Evolutionary conservation across 2,113 vertebrate species (phyloP).

Genomic region (Lamprotornis superbus): DNA sequence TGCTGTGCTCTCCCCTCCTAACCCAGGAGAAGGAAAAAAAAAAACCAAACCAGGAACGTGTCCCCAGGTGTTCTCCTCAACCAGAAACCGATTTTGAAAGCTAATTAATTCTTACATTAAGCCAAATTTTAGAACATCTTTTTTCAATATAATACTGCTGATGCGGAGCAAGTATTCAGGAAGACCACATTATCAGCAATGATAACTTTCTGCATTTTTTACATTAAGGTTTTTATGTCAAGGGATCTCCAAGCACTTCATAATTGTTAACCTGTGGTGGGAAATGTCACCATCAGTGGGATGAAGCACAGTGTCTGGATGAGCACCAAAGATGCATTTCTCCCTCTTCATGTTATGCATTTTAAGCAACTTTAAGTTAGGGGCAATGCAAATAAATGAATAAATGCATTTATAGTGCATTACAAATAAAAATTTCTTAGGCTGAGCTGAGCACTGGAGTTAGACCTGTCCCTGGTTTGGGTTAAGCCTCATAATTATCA

Average conservation of each 20-base stretch:
- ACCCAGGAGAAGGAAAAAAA: not conserved
- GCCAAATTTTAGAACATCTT: not conserved
- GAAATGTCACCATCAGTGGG: not conserved
- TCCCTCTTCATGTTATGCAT: not conserved
- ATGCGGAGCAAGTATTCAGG: not conserved
- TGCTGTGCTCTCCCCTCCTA: not conserved
- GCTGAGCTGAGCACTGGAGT: not conserved
- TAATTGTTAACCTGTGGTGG: not conserved
- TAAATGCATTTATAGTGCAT: not conserved
- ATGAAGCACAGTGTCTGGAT: not conserved
- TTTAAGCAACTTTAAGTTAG: not conserved
- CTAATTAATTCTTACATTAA: conserved; percentile 1
- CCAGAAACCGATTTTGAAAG: not conserved
- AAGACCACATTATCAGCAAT: not conserved
- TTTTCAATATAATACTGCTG: not conserved
- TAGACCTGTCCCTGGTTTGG: not conserved
- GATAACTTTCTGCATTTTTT: not conserved
- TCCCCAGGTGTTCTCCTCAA: not conserved
- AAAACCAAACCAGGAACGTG: accelerated
- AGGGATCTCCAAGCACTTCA: not conserved
- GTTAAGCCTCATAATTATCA: not conserved
- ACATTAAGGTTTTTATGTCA: not conserved
- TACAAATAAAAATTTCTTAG: not conserved
- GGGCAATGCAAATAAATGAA: conserved; percentile 11
- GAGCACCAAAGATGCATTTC: not conserved